Base-by-base conservation (phyloP, 2,888 invertebrate species). In the Drosophila falleni region DNA sequence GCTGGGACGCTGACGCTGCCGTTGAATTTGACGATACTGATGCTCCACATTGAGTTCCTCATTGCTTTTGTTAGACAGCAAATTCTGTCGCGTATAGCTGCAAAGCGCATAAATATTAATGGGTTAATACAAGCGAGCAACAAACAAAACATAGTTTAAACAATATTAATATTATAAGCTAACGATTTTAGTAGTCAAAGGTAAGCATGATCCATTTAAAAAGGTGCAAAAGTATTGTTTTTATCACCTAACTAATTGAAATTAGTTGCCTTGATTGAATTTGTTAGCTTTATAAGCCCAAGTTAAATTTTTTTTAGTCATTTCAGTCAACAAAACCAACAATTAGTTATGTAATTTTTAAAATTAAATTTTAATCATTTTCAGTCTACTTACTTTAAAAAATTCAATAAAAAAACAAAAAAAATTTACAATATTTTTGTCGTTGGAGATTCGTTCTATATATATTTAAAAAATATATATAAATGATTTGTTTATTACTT, bases 31-130 rank as follows among this genome's bases (percentile, higher is more conserved):
- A n/a, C 90, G 91, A 83, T 94, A 94, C 90, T 88, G 85, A 42
- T 87, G 91, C 46, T 90, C 84, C 67, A 85, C 71, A 69, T 89
- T 89, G 19, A 88, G 81, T 87, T 95, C 95, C 81, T 96, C 96
- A 89, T 95, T 96, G 87, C 95, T 96, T 93, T 97, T 97, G 76
- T 91, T 91, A 42, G 96, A 97, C 49, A 97, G 94, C 66, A 97
- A 94, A 93, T 97, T 97, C 93, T 97, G 97, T 58, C 97, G 95
- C 39, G 97, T 97, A 92, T 97, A 97, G 92, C 97, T 97, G 94
- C 62, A 89, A 89, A 44, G 81, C 82, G 79, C 69, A 74, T 33
- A 71, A 71, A 66, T 73, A 78, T 88, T 85, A 88, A 74, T 88
- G 74, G 73, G 89, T 88, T 86, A 85, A 88, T 80, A 46, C 46